Evolutionary conservation across 1,140 invertebrate species (phyloP), one percentile per base, ranked within the genome.

Genomic region (Penaeus vannamei): DNA sequence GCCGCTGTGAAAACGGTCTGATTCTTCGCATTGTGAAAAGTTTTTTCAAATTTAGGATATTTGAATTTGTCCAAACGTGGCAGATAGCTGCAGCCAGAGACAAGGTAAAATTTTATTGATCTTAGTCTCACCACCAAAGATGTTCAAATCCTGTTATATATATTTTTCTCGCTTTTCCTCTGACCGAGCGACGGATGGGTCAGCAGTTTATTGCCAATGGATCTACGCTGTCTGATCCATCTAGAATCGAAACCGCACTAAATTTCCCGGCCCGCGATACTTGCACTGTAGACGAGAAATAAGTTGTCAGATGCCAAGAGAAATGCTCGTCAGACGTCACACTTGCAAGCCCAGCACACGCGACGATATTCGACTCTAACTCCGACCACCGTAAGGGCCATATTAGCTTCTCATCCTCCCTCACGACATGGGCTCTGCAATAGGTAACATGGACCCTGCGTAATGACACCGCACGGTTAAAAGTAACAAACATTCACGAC

Each of bases 281-380:
- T 84, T 89, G 69, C 19, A 84, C 20, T 22, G 53, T 22, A 62
- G 66, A 76, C 59, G 59, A 89, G 87, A 62, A 89, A 84, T 89
- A 85, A 89, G 87, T 85, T 89, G 87, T 89, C 87, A 89, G 87
- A 84, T 89, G 82, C 81, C 87, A 64, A 84, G 87, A 89, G 87
- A 89, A 89, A 89, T 84, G 82, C 79, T 89, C 87, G 60, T 79
- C 87, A 79, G 87, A 77, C 87, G 87, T 89, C 82, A 89, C 87
- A 77, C 82, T 64, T 36, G 42, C 87, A 64, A 82, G 81, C 82
- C 77, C 46, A 22, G 60, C 22, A 86, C 53, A 69, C 69, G 29
- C 80, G n/a, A 32, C 29, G 42, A 84, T 46, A 64, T 84, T 83
- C 53, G 60, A 69, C 87, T 60, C 80, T 84, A 32, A 46, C 36